Conservation (phyloP, 2,888 invertebrate species). For the Meteorus cinctellus region DNA sequence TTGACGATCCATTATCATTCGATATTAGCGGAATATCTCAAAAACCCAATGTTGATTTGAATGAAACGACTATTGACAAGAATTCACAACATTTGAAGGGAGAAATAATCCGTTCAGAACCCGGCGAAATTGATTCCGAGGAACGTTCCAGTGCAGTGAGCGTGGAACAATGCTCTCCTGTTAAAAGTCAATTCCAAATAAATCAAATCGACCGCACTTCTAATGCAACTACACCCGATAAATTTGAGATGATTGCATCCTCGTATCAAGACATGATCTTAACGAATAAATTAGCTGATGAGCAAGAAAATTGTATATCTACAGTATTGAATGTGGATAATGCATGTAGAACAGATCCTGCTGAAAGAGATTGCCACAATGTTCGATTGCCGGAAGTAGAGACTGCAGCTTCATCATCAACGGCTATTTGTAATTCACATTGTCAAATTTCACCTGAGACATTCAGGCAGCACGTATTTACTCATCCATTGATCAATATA, state of each 20-base stretch:
- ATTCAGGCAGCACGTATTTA: slow-evolving; percentile 76
- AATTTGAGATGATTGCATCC: slow-evolving; percentile 68
- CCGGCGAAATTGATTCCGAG: slow-evolving; percentile 77
- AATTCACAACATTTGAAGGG: slow-evolving; percentile 77
- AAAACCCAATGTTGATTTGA: neutral
- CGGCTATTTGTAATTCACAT: slow-evolving; percentile 55
- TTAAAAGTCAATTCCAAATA: slow-evolving; percentile 53
- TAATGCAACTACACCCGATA: slow-evolving; percentile 69
- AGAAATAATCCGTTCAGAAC: slow-evolving; percentile 75
- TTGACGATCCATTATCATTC: slow-evolving; percentile 41
- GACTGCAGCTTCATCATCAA: slow-evolving; percentile 45
- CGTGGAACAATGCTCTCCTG: slow-evolving; percentile 3
- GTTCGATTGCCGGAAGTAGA: slow-evolving; percentile 67
- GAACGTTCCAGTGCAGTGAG: slow-evolving; percentile 65
- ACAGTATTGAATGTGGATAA: slow-evolving; percentile 67
- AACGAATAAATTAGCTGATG: slow-evolving; percentile 63
- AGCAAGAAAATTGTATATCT: slow-evolving; percentile 66
- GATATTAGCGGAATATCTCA: slow-evolving; percentile 53
- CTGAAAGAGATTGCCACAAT: slow-evolving; percentile 73
- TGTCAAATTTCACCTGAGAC: slow-evolving; percentile 73
- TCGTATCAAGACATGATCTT: slow-evolving; percentile 59
- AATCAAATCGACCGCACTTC: slow-evolving; percentile 57
- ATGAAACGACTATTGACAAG: slow-evolving; percentile 59
- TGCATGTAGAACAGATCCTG: slow-evolving; percentile 69
- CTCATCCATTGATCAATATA: slow-evolving; percentile 73